Conservation (phyloP, 2,113 vertebrate species). For the Pipa parva region DNA sequence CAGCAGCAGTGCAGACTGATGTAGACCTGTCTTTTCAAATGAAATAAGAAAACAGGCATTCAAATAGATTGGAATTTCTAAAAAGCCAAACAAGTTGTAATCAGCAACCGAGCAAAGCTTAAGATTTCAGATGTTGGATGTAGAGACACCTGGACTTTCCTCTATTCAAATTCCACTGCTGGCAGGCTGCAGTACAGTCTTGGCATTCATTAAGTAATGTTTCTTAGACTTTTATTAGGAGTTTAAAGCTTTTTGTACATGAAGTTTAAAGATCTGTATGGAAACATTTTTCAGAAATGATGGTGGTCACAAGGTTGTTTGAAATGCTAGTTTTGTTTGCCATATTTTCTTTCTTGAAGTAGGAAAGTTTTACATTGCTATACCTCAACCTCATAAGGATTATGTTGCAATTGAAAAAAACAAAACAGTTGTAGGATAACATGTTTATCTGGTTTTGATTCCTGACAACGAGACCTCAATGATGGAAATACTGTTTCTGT, state of each 20-base stretch:
- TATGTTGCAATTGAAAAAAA: too few species aligned
- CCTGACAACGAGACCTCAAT: too few species aligned
- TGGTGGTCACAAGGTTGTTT: neutral
- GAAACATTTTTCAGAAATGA: too few species aligned
- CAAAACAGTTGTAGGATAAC: too few species aligned
- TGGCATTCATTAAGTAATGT: neutral
- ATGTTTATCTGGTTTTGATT: too few species aligned
- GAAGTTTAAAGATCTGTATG: neutral
- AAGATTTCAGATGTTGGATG: neutral
- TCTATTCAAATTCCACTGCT: neutral
- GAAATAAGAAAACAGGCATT: conserved; percentile 6
- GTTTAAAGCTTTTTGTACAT: neutral
- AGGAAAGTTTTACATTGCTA: neutral
- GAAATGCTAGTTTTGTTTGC: neutral
- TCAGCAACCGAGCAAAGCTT: neutral
- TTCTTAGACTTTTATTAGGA: neutral
- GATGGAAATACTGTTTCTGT: too few species aligned
- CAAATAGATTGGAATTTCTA: conserved; percentile 6
- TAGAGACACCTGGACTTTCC: conserved; percentile 11
- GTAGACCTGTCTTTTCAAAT: conserved; percentile 16
- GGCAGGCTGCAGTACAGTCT: neutral
- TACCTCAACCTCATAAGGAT: too few species aligned
- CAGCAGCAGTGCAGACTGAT: conserved; percentile 11
- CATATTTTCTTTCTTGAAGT: neutral
- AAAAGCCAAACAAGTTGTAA: neutral